Base-by-base conservation (phyloP, 1,140 invertebrate genomes). In the Psix sp. region DNA sequence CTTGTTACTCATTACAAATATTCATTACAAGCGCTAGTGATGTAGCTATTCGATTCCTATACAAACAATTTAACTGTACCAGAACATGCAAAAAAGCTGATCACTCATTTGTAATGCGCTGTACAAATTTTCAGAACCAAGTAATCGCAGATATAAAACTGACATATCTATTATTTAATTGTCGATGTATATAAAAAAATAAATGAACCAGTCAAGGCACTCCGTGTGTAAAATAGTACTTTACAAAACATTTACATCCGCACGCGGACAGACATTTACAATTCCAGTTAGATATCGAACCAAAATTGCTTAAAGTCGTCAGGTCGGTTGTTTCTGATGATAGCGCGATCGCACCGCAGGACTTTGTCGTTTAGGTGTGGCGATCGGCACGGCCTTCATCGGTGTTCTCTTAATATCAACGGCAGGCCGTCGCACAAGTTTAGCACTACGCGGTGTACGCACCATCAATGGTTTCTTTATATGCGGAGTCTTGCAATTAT, bases 381-480 rank as follows among this genome's bases (percentile, higher is more conserved):
- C 70, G 16, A 85, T 77, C n/a, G 84, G 81, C 11, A 85, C 81
- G 0, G 85, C 85, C 48, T 86, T 87, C 29, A 87, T 42, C 3
- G 86, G 86, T 3, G 85, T 87, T 51, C 84, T 81, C 46, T 82
- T 80, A 13, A 81, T 75, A 14, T 84, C 81, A 0, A 82, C 43
- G 0, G 74, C 56, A 3, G 79, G 62, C 21, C 78, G 78, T 15
- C 83, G 79, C 1, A 74, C 76, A 11, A 87, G 68, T 45, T 82
- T 85, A 0, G 80, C 77, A 54, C 84, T 87, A 43, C 78, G 84
- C 1, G 86, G 85, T 0, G 85, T 86, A 42, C 83, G 86, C 0
- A 82, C 49, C n/a, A 78, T 71, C 14, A 87, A 74, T 2, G 84
- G 80, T 54, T 81, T 83, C 24, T 87, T 87, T 13, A 87, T 87